These are phyloP conservation scores for Peromyscus eremicus DNA, from an alignment of 2,797 vertebrate species.

Conservation along the genomic window DNA sequence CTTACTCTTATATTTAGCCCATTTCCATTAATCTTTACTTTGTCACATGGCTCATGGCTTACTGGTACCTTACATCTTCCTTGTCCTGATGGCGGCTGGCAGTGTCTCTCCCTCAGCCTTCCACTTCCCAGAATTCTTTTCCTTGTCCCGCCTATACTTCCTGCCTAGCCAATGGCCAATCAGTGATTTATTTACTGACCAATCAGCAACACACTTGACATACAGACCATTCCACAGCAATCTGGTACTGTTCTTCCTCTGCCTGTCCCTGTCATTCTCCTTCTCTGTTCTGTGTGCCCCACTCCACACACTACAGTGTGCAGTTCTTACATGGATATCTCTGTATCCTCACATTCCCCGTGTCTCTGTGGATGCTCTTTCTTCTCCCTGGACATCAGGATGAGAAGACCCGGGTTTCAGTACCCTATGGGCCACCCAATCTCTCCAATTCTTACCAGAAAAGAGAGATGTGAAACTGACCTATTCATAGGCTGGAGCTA, in stretches of 20 bases:
- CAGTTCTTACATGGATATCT: background rate
- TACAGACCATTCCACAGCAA: too few species aligned
- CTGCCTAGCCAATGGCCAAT: too few species aligned
- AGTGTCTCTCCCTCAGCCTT: too few species aligned
- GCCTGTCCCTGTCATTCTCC: rapidly evolving
- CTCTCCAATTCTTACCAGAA: background rate
- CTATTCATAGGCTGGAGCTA: background rate
- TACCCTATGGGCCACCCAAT: background rate
- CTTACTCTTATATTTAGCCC: too few species aligned
- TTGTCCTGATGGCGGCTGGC: too few species aligned
- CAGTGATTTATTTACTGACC: too few species aligned
- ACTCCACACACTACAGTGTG: rapidly evolving
- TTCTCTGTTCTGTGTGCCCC: background rate
- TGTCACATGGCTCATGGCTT: too few species aligned
- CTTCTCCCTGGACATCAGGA: background rate
- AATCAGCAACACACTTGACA: too few species aligned
- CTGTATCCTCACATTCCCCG: background rate
- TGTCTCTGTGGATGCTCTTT: background rate
- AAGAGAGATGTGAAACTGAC: background rate
- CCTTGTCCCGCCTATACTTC: too few species aligned
- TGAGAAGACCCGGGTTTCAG: background rate
- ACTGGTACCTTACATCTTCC: too few species aligned
- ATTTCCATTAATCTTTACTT: too few species aligned
- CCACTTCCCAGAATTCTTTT: too few species aligned
- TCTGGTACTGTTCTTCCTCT: background rate